Evolutionary conservation across 2,888 invertebrate genomes (phyloP), one percentile per base, ranked within the genome.

Genomic region (Phyllotreta cruciferae): DNA sequence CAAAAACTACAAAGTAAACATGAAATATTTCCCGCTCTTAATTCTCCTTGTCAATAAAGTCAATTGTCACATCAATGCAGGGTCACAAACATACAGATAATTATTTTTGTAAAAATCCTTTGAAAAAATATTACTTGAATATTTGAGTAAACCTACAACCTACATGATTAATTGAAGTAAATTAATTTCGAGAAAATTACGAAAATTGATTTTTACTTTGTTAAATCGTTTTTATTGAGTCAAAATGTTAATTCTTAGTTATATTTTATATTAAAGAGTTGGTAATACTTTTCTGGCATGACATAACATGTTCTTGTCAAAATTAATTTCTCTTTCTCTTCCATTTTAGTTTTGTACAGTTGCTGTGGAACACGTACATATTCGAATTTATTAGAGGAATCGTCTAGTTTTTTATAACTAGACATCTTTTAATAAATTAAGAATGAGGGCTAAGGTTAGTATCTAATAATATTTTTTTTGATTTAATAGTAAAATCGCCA

Each of bases 371-470:
- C 64, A 69, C 69, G 49, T 58, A 61, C 44, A 61, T 63, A 68
- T 74, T 68, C 53, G 68, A 68, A 70, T 69, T 70, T 70, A 76
- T 74, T 55, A 62, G 42, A 65, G 58, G 70, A 71, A 75, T 75
- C 75, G 55, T 73, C 71, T 71, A 70, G 72, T 70, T 73, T 72
- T 74, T 72, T 53, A 0, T 56, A 72, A 69, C 72, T 67, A 71
- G 68, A 65, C 66, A 70, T 70, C 70, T 70, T 70, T 62, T 58
- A 74, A 70, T 69, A 70, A 62, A 63, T 72, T 75, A 63, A 71
- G 68, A 66, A 84, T 84, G 84, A 83, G 84, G 81, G 84, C 84
- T 75, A 84, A 84, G 84, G 84, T 84, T 78, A 78, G 75, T 71
- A 38, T 35, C 60, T 50, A 13, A 58, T 61, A 64, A 72, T 75